Evolutionary conservation across 2,113 vertebrate species (phyloP), one percentile per base, ranked within the genome.

Genomic region (Rhynchopsitta pachyrhyncha): DNA sequence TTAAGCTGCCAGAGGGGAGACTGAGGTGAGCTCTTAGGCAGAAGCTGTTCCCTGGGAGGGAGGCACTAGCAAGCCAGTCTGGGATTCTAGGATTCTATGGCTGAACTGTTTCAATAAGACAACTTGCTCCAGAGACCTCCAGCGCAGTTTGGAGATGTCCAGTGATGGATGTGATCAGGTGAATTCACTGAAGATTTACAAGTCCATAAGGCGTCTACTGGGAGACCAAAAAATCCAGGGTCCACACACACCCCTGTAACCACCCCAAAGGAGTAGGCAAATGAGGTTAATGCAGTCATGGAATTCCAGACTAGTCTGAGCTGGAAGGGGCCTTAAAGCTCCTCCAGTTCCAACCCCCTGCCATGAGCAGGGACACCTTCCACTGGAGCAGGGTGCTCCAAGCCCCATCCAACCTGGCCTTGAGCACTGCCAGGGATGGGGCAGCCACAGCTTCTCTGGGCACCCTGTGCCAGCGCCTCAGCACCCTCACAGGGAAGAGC

Each of bases 191-290:
- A 50, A 47, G 52, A 44, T 73, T 63, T 60, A 11, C 27, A 37
- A 75, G 29, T 18, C 55, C 41, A 6, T 7, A 49, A 55, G 7
- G 24, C 35, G 63, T 39, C 39, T 7, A 9, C n/a, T 25, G 63
- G 14, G 57, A 55, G 25, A 28, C 22, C 7, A n/a, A 67, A 60
- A 69, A 14, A 29, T 0, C 11, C 9, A 1, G 41, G 18, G 17
- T 15, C 46, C 27, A 4, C 0, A 0, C 49, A 55, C 46, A 19
- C 13, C 55, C 44, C 24, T 27, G 49, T 27, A 5, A 18, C 3
- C 10, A 3, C 17, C 17, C 53, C 42, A 31, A 47, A 11, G 17
- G 22, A 64, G 47, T 28, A 73, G 35, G 25, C 7, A 31, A 24
- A 62, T 0, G 1, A 52, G 28, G 59, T 8, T 44, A 13, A 2